Conservation (phyloP, 2,797 vertebrate genomes). For the Eupleurogrammus muticus region DNA sequence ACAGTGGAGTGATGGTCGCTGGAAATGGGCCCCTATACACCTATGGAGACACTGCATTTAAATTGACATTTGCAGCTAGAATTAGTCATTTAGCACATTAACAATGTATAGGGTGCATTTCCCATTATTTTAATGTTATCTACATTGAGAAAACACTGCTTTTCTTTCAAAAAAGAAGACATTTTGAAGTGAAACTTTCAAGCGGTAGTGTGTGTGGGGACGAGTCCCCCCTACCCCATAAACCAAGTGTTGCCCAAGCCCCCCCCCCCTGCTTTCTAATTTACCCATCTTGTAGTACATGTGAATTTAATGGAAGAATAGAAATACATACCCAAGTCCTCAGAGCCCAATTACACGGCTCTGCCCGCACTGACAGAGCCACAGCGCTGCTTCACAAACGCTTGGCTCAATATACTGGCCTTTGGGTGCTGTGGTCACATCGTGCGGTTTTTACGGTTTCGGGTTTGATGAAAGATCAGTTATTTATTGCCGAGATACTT, state of each 20-base stretch:
- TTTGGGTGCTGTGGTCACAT: slow-evolving; percentile 39
- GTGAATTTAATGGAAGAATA: slow-evolving; percentile 54
- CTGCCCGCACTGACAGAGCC: slow-evolving; percentile 44
- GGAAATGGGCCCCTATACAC: too few relatives aligned
- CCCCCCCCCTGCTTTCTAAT: slow-evolving; percentile 36
- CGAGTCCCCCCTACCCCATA: background rate
- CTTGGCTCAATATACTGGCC: slow-evolving; percentile 30
- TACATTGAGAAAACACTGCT: too few relatives aligned
- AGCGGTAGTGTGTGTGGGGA: too few relatives aligned
- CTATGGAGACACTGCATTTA: too few relatives aligned
- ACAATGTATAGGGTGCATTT: too few relatives aligned
- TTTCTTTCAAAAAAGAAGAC: too few relatives aligned
- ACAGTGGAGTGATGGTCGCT: too few relatives aligned
- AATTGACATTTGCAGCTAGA: too few relatives aligned
- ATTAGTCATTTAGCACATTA: too few relatives aligned
- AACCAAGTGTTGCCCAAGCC: background rate
- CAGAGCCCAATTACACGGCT: slow-evolving; percentile 67
- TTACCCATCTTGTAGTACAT: slow-evolving; percentile 46
- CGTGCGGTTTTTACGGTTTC: slow-evolving; percentile 35
- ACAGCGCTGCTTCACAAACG: slow-evolving; percentile 31
- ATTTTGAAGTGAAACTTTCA: too few relatives aligned
- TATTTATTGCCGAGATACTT: slow-evolving; percentile 52
- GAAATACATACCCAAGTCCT: slow-evolving; percentile 39
- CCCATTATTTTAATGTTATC: too few relatives aligned
- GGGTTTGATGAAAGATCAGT: slow-evolving; percentile 49